Evolutionary conservation across 2,113 vertebrate genomes (phyloP).

Genomic region (Ciconia maguari): DNA sequence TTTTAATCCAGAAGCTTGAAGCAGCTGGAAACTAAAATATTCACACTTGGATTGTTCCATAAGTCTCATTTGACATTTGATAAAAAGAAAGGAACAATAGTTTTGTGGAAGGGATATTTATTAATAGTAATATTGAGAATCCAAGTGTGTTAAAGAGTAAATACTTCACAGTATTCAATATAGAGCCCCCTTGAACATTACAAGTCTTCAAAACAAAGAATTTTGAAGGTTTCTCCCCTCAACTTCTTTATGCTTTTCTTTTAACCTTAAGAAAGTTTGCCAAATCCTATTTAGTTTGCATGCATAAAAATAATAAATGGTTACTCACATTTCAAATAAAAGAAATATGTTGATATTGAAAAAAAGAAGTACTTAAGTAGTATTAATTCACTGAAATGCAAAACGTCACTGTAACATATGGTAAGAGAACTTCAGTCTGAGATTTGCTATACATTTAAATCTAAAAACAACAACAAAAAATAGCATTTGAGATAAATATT

Average conservation of each 20-base stretch:
- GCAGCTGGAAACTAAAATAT: not conserved
- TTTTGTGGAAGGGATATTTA: not conserved
- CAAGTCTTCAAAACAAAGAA: not conserved
- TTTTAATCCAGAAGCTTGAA: not conserved
- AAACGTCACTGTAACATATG: not conserved
- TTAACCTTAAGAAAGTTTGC: not conserved
- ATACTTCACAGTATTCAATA: not conserved
- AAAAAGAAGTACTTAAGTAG: not conserved
- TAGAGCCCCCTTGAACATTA: not conserved
- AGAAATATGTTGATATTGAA: not conserved
- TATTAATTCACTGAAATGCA: not conserved
- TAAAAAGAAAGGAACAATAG: not conserved
- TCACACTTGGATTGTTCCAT: not conserved
- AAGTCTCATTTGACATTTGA: not conserved
- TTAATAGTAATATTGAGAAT: not conserved
- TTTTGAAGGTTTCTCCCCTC: not conserved
- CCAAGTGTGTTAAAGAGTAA: not conserved
- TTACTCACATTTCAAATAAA: not conserved
- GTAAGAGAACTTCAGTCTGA: not conserved
- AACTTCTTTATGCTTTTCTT: not conserved
- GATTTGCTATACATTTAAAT: not conserved
- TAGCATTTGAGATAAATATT: not conserved
- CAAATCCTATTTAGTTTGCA: not conserved
- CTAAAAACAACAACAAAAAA: not conserved
- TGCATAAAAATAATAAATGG: not conserved